Evolutionary conservation across 1,140 invertebrate genomes (phyloP), one percentile per base, ranked within the genome.

Genomic region (Drosophila repletoides): DNA sequence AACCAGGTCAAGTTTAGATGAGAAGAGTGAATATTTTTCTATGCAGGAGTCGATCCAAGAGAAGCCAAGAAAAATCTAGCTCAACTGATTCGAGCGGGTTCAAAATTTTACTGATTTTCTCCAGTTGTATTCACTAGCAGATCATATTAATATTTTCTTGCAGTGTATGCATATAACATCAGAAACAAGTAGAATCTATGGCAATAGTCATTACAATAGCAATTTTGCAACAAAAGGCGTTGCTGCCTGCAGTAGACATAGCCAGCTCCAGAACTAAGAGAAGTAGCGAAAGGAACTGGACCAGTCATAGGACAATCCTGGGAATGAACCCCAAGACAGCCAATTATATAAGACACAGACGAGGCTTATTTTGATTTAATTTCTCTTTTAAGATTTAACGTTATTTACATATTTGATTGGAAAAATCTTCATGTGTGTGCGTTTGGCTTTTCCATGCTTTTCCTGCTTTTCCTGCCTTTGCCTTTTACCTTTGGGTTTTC

Each of bases 291-390:
- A 49, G 6, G 3, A 19, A 36, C 5, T 24, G 5, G 3, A 41
- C 33, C 12, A 52, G 22, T 9, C 21, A 24, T 5, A 6, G 2
- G n/a, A n/a, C n/a, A 41, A 7, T 12, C 9, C 19, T 22, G 38
- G 38, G 10, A 55, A 29, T 6, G 24, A 4, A 14, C 15, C 15
- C 14, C 24, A 15, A 14, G 26, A 9, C 34, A 22, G 33, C 72
- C 72, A 81, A 83, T 81, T 81, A 83, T 72, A 58, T 72, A 46
- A 40, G 28, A 51, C 10, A 15, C 26, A 53, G 48, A 40, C 33
- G 53, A 41, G 79, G 80, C 81, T 86, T 87, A 80, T 76, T 86
- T 86, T 86, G 76, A 86, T 86, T 86, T 86, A 72, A 86, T 86
- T 86, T 86, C 59, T 58, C 74, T 72, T 80, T 75, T 80, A 76